Evolutionary conservation across 2,888 invertebrate species (phyloP).

Genomic region (Eutolmus rufibarbis): DNA sequence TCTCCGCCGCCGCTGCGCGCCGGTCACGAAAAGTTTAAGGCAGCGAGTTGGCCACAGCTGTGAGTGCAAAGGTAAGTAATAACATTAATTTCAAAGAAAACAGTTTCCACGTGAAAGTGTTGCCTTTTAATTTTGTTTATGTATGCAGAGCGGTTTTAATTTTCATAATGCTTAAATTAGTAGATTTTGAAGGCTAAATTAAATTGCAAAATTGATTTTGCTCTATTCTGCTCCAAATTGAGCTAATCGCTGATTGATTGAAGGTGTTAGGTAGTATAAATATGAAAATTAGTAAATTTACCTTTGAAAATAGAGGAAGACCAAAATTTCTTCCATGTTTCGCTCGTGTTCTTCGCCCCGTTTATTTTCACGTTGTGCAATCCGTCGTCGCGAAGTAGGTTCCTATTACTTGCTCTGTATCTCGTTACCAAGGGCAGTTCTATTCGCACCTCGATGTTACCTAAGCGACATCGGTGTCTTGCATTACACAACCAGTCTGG

Average conservation of each 20-base stretch:
- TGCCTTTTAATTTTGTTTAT: neutral
- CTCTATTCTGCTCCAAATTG: neutral
- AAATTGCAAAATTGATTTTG: neutral
- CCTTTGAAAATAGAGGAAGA: conserved; percentile 24
- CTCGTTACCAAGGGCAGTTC: conserved; percentile 4
- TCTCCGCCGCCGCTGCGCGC: neutral
- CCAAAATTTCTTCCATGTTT: conserved; percentile 29
- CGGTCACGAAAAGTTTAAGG: neutral
- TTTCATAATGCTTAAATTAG: neutral
- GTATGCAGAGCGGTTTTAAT: neutral
- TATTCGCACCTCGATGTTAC: neutral
- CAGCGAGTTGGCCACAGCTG: neutral
- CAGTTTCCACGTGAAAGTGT: neutral
- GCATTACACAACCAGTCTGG: neutral
- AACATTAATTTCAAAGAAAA: neutral
- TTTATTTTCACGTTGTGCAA: neutral
- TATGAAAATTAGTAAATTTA: neutral
- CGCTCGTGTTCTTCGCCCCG: neutral
- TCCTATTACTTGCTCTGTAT: neutral
- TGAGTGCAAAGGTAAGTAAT: neutral
- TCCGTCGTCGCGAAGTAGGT: neutral
- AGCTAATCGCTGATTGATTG: neutral
- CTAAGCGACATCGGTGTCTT: neutral
- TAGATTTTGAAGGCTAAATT: neutral
- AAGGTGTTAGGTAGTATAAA: neutral